A percentile compares a stretch with the other conserved stretches of the same genome.
Evolutionary conservation across 2,888 invertebrate genomes (phyloP).

Genomic region (Cartodere bifasciata): DNA sequence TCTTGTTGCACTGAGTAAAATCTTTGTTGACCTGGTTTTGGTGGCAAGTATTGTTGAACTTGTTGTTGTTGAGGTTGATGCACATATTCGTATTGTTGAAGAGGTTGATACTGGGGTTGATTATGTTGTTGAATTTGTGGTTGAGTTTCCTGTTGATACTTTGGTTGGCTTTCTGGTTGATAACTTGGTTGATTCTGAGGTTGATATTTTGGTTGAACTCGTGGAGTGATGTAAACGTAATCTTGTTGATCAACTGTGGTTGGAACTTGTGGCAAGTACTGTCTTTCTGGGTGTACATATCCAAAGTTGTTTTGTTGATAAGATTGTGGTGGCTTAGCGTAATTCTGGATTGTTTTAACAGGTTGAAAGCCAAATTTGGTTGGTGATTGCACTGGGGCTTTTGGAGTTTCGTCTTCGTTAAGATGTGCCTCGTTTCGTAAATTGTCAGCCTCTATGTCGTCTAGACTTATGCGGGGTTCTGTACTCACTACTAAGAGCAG

Average conservation of each 20-base stretch:
- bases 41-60: slow-evolving; percentile 24
- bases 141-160: slow-evolving; percentile 26
- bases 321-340: slow-evolving; percentile 18
- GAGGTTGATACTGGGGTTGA: neutral
- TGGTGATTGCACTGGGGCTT: slow-evolving; percentile 17
- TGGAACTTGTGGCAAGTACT: slow-evolving; percentile 19
- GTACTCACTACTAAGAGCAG: slow-evolving; percentile 20
- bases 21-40: neutral
- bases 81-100: neutral
- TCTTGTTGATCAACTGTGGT: slow-evolving; percentile 25
- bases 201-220: slow-evolving; percentile 6
- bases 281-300: slow-evolving; percentile 18
- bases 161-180: slow-evolving; percentile 30
- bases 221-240: slow-evolving; percentile 5
- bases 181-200: slow-evolving; percentile 1
- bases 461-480: slow-evolving; percentile 5
- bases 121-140: neutral
- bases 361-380: slow-evolving; percentile 26
- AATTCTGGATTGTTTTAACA: slow-evolving; percentile 21
- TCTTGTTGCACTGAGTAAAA: slow-evolving; percentile 12
- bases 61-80: slow-evolving; percentile 19
- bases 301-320: no score
- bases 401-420: slow-evolving; percentile 3
- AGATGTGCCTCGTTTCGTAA: neutral
- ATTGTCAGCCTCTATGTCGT: neutral